Evolutionary conservation across 2,888 invertebrate genomes (phyloP), one percentile per base, ranked within the genome.

Genomic region (Nephrotoma guestfalica): DNA sequence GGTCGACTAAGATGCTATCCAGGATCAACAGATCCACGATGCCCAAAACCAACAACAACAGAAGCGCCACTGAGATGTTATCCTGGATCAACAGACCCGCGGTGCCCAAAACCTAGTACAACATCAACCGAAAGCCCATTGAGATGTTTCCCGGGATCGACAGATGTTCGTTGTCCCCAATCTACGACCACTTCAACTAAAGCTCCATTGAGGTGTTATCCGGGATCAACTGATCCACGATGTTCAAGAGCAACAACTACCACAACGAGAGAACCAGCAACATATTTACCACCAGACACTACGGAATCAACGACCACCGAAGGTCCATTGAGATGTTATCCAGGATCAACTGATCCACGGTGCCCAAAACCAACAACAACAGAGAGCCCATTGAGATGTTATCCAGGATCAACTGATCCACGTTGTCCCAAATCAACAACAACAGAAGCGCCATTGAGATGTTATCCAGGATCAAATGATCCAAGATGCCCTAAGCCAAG

Each of bases 121-220:
- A 86, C 89, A 0, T 85, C 0, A 89, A 89, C 85, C 88, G 89
- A n/a, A 71, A 88, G 13, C 89, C 87, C 88, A 30, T 89, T 90
- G 1, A 88, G 88, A 0, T 91, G 91, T 86, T 89, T 89, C 86
- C 90, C 57, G 51, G 90, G 86, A 89, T 90, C 89, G 88, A 90
- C 6, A 5, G 91, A 89, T 89, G 91, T 87, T 87, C 89, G 87
- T 88, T 92, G 90, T 6, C 90, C 90, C 0, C 88, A 87, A 84
- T 89, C 0, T 13, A 7, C 90, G 87, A 87, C 87, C 40, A n/a
- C n/a, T n/a, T n/a, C n/a, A n/a, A 86, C 88, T 86, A 86, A 86
- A 15, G n/a, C 88, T 91, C 92, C 41, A 91, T 92, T 88, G 91
- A 43, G 86, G 1, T 93, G 88, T 91, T 92, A 87, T 87, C 91